phyloP scores from a whole-genome alignment of 2,113 vertebrate genomes.

The Myotis brandtii region DNA sequence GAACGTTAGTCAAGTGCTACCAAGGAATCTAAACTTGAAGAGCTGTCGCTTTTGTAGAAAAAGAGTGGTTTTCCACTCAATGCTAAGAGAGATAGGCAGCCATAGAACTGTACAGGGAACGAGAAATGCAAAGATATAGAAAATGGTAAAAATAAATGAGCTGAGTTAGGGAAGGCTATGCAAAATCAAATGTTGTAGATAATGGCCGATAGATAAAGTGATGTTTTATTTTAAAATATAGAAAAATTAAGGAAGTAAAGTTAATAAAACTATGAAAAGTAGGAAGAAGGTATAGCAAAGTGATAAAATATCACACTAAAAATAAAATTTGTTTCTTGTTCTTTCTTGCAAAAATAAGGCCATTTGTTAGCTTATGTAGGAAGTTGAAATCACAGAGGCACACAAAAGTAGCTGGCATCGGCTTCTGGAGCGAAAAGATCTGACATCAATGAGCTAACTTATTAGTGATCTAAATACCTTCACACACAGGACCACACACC shows the following conservation, averaged over 20 bases:
- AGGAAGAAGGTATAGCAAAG: constrained; percentile 60
- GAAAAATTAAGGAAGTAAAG: constrained; percentile 60
- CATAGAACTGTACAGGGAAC: constrained; percentile 66
- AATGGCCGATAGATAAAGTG: not conserved
- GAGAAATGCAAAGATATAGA: constrained; percentile 49
- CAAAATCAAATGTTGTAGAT: not conserved
- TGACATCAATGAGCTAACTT: not conserved
- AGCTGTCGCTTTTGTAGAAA: constrained; percentile 20
- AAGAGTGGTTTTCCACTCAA: constrained; percentile 61
- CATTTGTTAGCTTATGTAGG: constrained; percentile 41
- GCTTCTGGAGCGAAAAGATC: not conserved
- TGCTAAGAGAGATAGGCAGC: constrained; percentile 16
- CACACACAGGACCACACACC: not conserved
- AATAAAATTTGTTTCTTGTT: constrained; percentile 55
- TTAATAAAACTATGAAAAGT: constrained; percentile 61
- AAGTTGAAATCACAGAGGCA: constrained; percentile 18
- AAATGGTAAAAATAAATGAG: constrained; percentile 69
- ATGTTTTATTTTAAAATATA: constrained; percentile 58
- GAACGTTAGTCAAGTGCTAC: not conserved
- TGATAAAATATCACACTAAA: constrained; percentile 47
- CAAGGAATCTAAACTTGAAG: constrained; percentile 60
- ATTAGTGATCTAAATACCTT: not conserved
- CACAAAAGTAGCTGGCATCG: not conserved
- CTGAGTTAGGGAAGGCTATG: not conserved
- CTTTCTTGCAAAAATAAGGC: constrained; percentile 74